Base-by-base conservation (phyloP, 2,888 invertebrate genomes). In the Furcula furcula region DNA sequence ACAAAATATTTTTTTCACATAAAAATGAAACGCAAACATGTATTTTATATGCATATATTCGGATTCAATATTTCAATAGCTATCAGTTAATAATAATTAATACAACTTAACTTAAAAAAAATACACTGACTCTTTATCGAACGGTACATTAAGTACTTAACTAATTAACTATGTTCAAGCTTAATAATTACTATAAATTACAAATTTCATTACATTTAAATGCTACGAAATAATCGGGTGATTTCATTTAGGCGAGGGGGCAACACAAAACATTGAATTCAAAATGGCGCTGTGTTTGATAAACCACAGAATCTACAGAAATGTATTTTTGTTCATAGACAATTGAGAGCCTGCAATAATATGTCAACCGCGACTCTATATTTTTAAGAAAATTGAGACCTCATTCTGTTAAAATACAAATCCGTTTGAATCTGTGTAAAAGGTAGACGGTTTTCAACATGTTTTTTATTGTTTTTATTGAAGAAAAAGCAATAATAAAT, bases 41-140 rank as follows among this genome's bases (percentile, higher is more conserved):
- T 75, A 80, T 84, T 87, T 83, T 84, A 83, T 84, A 86, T 83
- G 85, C 80, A 84, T 88, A 87, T 87, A 87, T 85, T 87, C 83
- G 79, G 84, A 80, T 86, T 86, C 77, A 86, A 81, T 86, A 85
- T 81, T 82, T 84, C 80, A 83, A 82, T 85, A 84, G 71, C 83
- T 87, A 87, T 84, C 73, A 80, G 64, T 42, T 48, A 55, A 45
- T 48, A 55, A 45, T 79, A 80, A 81, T 81, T 76, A 82, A 72
- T 82, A 82, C 76, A 86, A 81, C 79, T 84, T 82, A 86, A 84
- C 55, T 77, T 72, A 77, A 84, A 84, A 74, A 86, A 87, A 85
- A 78, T 80, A 84, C 84, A 85, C 73, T 76, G 80, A 85, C 78
- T 84, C 68, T 77, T 78, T 49, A 71, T 73, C 63, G 60, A 74